These are phyloP conservation scores for Hedya salicella DNA, from an alignment of 2,888 invertebrate species.

Conservation along the genomic window DNA sequence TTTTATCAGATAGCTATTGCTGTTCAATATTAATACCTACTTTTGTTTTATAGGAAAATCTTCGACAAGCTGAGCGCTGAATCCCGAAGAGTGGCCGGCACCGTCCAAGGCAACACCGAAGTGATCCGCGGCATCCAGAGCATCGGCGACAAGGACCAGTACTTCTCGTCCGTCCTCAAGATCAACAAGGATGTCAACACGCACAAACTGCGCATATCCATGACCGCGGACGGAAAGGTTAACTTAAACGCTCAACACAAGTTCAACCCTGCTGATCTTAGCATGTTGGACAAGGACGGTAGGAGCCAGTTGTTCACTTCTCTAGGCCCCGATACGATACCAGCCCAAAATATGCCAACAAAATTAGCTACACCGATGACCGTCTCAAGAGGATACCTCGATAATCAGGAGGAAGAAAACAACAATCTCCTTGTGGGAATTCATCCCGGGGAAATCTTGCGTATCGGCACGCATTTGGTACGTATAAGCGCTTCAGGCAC, in stretches of 20 bases:
- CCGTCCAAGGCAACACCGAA: constrained; percentile 80
- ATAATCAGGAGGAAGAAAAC: constrained; percentile 59
- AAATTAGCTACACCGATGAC: constrained; percentile 56
- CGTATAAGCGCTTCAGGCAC: constrained; percentile 71
- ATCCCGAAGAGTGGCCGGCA: constrained; percentile 77
- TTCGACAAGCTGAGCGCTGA: constrained; percentile 85
- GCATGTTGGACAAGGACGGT: constrained; percentile 63
- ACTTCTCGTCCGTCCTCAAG: constrained; percentile 81
- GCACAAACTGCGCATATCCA: constrained; percentile 77
- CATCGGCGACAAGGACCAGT: constrained; percentile 83
- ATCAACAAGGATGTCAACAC: constrained; percentile 83
- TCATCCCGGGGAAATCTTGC: constrained; percentile 72
- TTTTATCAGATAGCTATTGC: too few relatives aligned
- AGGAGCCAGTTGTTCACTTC: constrained; percentile 66
- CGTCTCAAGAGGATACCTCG: constrained; percentile 56
- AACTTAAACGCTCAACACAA: constrained; percentile 76
- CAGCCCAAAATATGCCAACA: constrained; percentile 65
- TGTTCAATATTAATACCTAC: too few relatives aligned
- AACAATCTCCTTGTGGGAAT: constrained; percentile 64
- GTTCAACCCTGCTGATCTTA: constrained; percentile 71
- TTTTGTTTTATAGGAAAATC: constrained; percentile 76
- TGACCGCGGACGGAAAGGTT: constrained; percentile 76
- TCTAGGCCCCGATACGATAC: constrained; percentile 65
- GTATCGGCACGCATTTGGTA: constrained; percentile 68
- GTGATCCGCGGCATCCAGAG: constrained; percentile 82